phyloP scores from a whole-genome alignment of 2,113 vertebrate species.

The Lichenostomus cassidix region DNA sequence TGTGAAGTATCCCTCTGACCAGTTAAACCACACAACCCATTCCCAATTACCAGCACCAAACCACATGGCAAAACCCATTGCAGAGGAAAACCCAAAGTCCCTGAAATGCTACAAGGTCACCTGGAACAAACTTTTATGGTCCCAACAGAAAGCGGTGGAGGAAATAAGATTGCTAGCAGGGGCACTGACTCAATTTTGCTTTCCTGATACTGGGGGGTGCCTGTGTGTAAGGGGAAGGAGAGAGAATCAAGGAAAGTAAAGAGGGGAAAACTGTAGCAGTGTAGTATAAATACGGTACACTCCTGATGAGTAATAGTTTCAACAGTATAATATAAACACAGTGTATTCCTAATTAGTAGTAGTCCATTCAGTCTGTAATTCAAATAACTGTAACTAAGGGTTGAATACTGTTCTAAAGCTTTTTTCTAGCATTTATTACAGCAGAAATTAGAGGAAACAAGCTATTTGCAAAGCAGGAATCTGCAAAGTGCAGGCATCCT shows the following conservation, averaged over 20 bases:
- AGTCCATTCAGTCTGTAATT: background rate
- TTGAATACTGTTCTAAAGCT: background rate
- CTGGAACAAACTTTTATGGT: background rate
- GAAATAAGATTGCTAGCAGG: background rate
- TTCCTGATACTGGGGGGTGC: background rate
- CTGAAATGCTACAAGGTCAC: background rate
- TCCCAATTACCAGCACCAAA: background rate
- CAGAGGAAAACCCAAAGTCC: background rate
- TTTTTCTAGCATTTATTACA: background rate
- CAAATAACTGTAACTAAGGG: background rate
- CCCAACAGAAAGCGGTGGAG: background rate
- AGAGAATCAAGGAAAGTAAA: background rate
- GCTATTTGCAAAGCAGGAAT: background rate
- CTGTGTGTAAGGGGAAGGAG: background rate
- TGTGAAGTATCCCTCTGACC: background rate
- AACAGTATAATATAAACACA: background rate
- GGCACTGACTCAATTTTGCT: background rate
- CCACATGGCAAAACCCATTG: background rate
- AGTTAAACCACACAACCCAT: background rate
- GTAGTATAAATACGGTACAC: background rate
- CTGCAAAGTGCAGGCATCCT: background rate
- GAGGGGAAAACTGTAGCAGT: background rate
- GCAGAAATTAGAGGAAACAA: background rate
- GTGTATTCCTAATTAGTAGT: background rate
- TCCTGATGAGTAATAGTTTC: background rate